Evolutionary conservation across 1,140 invertebrate species (phyloP).

Genomic region (Anastrepha ludens): DNA sequence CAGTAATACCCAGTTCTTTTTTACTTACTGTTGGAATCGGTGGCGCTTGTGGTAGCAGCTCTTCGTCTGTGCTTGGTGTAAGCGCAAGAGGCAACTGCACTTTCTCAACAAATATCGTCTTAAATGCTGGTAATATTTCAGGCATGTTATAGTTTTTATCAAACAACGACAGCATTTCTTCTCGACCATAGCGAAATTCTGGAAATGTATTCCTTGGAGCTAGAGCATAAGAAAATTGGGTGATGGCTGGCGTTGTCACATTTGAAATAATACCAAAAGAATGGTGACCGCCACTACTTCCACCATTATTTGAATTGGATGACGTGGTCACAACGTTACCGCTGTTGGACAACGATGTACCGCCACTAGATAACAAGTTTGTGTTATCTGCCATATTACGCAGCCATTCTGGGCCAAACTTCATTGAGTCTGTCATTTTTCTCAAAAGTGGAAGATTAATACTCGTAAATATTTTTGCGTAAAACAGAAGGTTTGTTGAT

Average conservation of each 20-base stretch:
- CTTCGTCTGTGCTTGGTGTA: slow-evolving; percentile 86
- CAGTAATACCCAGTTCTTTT: too few relatives aligned
- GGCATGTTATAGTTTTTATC: slow-evolving; percentile 81
- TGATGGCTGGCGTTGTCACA: slow-evolving; percentile 14
- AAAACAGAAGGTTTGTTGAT: slow-evolving; percentile 5
- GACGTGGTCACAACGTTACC: slow-evolving; percentile 62
- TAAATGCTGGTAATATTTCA: slow-evolving; percentile 79
- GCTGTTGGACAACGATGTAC: slow-evolving; percentile 73
- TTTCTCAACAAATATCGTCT: slow-evolving; percentile 84
- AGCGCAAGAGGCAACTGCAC: slow-evolving; percentile 86
- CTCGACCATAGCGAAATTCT: slow-evolving; percentile 82
- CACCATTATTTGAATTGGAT: slow-evolving; percentile 35
- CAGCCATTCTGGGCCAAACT: slow-evolving; percentile 85
- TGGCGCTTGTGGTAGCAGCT: slow-evolving; percentile 73
- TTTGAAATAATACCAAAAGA: slow-evolving; percentile 28
- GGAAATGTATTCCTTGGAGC: slow-evolving; percentile 64
- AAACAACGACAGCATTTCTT: slow-evolving; percentile 91
- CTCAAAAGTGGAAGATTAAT: not conserved
- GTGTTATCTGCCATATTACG: slow-evolving; percentile 77
- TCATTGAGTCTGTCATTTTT: slow-evolving; percentile 82
- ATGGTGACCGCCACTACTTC: slow-evolving; percentile 6
- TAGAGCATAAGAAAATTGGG: slow-evolving; percentile 54
- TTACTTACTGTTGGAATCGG: slow-evolving; percentile 38
- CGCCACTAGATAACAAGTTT: slow-evolving; percentile 60
- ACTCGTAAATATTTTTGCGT: not conserved